Evolutionary conservation across 2,888 invertebrate species (phyloP).

Genomic region (Agrotis clavis): DNA sequence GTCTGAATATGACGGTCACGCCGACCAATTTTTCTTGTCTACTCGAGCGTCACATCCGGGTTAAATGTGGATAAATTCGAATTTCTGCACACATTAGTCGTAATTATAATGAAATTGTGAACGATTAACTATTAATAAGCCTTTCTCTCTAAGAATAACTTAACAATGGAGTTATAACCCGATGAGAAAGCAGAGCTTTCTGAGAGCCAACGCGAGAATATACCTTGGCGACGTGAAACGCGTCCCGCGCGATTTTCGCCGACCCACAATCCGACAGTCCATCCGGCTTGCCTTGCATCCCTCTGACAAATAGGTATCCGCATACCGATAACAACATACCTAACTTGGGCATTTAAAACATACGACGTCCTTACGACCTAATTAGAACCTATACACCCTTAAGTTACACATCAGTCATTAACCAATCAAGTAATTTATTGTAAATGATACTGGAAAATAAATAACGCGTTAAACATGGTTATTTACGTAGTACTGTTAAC

Average conservation of each 20-base stretch:
- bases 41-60: conserved; percentile 66
- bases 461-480: conserved; percentile 37
- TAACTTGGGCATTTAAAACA: conserved; percentile 26
- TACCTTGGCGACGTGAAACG: conserved; percentile 73
- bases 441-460: conserved; percentile 42
- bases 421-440: conserved; percentile 13
- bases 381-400: conserved; percentile 30
- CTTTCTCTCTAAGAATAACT: conserved; percentile 74
- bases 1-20: conserved; percentile 75
- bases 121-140: conserved; percentile 60
- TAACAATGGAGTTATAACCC: conserved; percentile 77
- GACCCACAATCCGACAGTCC: conserved; percentile 76
- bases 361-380: conserved; percentile 35
- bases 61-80: conserved; percentile 48
- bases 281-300: conserved; percentile 73
- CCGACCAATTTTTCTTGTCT: conserved; percentile 69
- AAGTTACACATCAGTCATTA: conserved; percentile 18
- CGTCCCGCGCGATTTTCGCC: conserved; percentile 79
- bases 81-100: conserved; percentile 47
- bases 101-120: conserved; percentile 52
- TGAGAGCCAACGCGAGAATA: conserved; percentile 70
- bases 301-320: conserved; percentile 71
- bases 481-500: conserved; percentile 37
- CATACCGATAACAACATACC: conserved; percentile 65
- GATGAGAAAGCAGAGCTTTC: conserved; percentile 80